phyloP scores from a whole-genome alignment of 1,140 invertebrate species.

The Dryas iulia region DNA sequence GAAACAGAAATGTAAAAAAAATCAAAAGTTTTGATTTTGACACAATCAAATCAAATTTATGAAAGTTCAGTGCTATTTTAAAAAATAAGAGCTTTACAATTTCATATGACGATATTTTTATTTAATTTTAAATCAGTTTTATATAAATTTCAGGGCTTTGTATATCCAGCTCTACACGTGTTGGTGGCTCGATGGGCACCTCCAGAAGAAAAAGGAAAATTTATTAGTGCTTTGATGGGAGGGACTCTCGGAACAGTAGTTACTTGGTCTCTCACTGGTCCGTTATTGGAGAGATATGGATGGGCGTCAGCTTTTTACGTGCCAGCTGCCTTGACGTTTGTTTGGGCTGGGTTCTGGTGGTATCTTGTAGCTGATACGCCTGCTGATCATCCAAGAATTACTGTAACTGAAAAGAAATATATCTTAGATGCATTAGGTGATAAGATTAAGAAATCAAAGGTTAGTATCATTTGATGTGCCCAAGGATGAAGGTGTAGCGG shows the following conservation, averaged over 20 bases:
- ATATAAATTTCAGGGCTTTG: slow-evolving; percentile 81
- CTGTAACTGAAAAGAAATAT: slow-evolving; percentile 84
- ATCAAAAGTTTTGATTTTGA: too few species aligned
- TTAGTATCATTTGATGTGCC: slow-evolving; percentile 40
- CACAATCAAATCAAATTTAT: too few species aligned
- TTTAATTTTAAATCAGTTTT: neutral
- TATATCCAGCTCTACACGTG: slow-evolving; percentile 87
- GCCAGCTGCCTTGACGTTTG: slow-evolving; percentile 81
- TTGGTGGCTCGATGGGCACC: slow-evolving; percentile 88
- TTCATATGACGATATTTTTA: neutral
- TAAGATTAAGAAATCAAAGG: slow-evolving; percentile 68
- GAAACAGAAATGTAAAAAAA: too few species aligned
- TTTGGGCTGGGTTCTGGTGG: slow-evolving; percentile 85
- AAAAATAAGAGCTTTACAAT: too few species aligned
- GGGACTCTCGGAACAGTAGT: slow-evolving; percentile 89
- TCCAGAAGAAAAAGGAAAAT: slow-evolving; percentile 89
- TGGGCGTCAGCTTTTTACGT: slow-evolving; percentile 89
- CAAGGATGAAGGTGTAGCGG: neutral
- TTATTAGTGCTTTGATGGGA: slow-evolving; percentile 87
- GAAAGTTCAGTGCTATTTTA: too few species aligned
- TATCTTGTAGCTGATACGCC: slow-evolving; percentile 86
- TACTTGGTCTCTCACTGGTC: slow-evolving; percentile 86
- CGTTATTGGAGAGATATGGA: slow-evolving; percentile 83
- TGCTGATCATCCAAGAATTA: slow-evolving; percentile 87
- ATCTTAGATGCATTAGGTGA: slow-evolving; percentile 67